Evolutionary conservation across 2,113 vertebrate species (phyloP).

Genomic region (Barnardius zonarius): DNA sequence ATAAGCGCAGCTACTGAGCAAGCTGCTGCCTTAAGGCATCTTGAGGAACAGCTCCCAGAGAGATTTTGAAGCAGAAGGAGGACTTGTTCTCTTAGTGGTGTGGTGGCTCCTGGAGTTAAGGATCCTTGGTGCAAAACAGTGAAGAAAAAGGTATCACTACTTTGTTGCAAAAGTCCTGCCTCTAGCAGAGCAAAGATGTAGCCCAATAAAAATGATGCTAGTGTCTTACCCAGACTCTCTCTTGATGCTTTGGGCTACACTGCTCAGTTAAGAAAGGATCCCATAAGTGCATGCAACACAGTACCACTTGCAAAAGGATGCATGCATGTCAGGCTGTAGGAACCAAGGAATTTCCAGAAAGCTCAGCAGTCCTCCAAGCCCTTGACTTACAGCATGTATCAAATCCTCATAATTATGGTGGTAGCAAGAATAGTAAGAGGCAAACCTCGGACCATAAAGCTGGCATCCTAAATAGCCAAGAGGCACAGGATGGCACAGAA

Average conservation of each 20-base stretch:
- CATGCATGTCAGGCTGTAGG: neutral
- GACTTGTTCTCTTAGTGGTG: neutral
- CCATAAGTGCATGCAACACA: neutral
- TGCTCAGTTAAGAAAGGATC: neutral
- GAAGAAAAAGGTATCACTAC: neutral
- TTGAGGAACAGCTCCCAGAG: neutral
- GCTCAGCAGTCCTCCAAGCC: neutral
- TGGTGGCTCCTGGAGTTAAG: neutral
- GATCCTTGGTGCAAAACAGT: neutral
- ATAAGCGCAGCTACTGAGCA: neutral
- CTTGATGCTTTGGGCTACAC: neutral
- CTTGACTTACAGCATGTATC: neutral
- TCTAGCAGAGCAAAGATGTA: neutral
- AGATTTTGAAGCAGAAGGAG: neutral
- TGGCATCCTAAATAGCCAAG: neutral
- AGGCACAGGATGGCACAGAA: neutral
- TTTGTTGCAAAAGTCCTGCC: neutral
- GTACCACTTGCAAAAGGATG: neutral
- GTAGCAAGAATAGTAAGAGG: neutral
- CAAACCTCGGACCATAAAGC: constrained; percentile 4
- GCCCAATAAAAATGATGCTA: neutral
- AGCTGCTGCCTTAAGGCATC: neutral
- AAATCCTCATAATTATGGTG: constrained; percentile 1
- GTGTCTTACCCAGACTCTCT: neutral
- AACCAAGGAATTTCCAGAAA: neutral